These are phyloP conservation scores for Lynx canadensis DNA, from an alignment of 2,113 vertebrate genomes.

Conservation along the genomic window DNA sequence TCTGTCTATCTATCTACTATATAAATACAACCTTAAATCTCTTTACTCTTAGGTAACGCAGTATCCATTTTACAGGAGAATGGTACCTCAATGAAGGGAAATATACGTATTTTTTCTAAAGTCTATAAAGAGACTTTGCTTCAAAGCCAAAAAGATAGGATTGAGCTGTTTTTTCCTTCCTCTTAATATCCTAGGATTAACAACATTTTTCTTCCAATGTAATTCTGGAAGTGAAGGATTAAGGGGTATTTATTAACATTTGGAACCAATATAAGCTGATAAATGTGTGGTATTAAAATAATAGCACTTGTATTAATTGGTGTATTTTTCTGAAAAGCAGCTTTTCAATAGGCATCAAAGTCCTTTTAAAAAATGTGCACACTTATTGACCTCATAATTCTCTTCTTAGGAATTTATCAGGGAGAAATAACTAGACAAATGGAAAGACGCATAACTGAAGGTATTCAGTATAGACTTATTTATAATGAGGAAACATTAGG, in stretches of 20 bases:
- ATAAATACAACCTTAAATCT: not conserved
- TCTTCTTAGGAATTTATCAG: not conserved
- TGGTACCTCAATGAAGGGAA: not conserved
- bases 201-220: not conserved
- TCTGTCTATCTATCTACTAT: not conserved
- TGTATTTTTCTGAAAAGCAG: constrained; percentile 28
- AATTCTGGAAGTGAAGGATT: constrained; percentile 41
- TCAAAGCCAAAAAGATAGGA: not conserved
- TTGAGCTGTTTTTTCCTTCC: not conserved
- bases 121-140: constrained; percentile 16
- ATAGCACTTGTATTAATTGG: not conserved
- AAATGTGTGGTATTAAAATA: not conserved
- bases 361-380: not conserved
- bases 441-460: not conserved
- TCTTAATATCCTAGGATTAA: not conserved
- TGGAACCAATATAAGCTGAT: not conserved
- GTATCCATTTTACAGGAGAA: not conserved
- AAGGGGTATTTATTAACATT: not conserved
- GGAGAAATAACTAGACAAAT: constrained; percentile 28
- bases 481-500: not conserved
- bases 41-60: not conserved
- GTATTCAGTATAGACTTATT: not conserved
- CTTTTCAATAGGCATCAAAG: constrained; percentile 13
- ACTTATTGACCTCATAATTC: not conserved
- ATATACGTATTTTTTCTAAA: not conserved